Evolutionary conservation across 2,888 invertebrate genomes (phyloP).

Genomic region (Chrysolina oricalcia): DNA sequence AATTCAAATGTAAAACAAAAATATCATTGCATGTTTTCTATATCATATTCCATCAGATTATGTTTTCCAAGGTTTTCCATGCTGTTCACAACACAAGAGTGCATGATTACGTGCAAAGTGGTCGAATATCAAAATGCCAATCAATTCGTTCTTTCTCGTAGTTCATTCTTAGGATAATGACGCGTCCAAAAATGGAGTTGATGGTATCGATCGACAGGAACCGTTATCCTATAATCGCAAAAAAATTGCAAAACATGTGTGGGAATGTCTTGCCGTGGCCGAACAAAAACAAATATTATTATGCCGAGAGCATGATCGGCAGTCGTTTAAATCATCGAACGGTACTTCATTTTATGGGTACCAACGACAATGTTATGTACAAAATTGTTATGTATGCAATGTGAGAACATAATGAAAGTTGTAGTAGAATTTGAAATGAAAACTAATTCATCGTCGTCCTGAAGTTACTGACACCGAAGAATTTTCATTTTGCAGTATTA

Average conservation of each 20-base stretch:
- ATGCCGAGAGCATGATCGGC: constrained; percentile 43
- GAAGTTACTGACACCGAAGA: no score
- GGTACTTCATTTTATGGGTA: constrained; percentile 46
- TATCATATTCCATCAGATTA: neutral
- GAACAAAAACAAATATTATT: constrained; percentile 42
- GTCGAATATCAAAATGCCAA: neutral
- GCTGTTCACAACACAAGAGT: neutral
- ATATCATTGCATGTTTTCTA: no score
- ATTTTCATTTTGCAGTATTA: no score
- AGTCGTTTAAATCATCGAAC: constrained; percentile 47
- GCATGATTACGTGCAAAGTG: neutral
- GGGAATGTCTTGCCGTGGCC: constrained; percentile 34
- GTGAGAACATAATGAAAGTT: constrained; percentile 1
- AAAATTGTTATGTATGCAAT: neutral
- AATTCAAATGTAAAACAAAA: no score
- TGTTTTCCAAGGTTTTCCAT: neutral
- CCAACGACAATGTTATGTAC: neutral
- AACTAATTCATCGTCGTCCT: neutral
- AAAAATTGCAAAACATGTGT: constrained; percentile 37
- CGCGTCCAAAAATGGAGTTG: constrained; percentile 20
- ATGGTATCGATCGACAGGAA: constrained; percentile 14
- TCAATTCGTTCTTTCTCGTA: neutral
- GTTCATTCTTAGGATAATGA: neutral
- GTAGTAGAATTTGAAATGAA: neutral
- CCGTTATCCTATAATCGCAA: constrained; percentile 32